Evolutionary conservation across 2,797 vertebrate species (phyloP).

Genomic region (Vireo griseus): DNA sequence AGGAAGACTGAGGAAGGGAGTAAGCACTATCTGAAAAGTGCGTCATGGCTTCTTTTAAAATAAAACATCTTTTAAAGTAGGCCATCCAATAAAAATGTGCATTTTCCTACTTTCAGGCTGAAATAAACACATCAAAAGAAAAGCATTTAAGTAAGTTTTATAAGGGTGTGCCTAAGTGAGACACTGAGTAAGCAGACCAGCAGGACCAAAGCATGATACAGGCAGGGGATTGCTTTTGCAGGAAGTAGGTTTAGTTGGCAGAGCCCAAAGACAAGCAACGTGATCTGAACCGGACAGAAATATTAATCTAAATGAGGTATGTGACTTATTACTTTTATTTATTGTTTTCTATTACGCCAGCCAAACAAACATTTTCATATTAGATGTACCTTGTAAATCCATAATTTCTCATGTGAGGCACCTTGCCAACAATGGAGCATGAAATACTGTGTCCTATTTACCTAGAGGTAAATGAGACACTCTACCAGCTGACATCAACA

Average conservation of each 20-base stretch:
- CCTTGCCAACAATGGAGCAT: neutral
- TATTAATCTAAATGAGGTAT: neutral
- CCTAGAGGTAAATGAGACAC: neutral
- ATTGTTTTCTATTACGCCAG: neutral
- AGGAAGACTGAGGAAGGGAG: neutral
- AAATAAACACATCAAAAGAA: neutral
- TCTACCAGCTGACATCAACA: neutral
- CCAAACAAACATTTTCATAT: neutral
- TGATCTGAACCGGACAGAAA: neutral
- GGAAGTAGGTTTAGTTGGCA: neutral
- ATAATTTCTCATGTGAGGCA: neutral
- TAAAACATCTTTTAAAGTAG: neutral
- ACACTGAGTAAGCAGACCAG: neutral
- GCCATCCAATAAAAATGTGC: neutral
- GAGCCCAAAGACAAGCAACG: neutral
- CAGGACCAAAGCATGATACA: neutral
- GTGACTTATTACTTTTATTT: neutral
- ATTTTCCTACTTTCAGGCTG: neutral
- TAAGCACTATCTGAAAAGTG: neutral
- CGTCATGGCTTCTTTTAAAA: neutral
- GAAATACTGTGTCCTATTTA: neutral
- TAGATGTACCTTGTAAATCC: neutral
- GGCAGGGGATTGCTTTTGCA: neutral
- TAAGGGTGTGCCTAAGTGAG: neutral
- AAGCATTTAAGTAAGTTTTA: neutral